phyloP scores from a whole-genome alignment of 2,888 invertebrate genomes.

The Griposia aprilina region DNA sequence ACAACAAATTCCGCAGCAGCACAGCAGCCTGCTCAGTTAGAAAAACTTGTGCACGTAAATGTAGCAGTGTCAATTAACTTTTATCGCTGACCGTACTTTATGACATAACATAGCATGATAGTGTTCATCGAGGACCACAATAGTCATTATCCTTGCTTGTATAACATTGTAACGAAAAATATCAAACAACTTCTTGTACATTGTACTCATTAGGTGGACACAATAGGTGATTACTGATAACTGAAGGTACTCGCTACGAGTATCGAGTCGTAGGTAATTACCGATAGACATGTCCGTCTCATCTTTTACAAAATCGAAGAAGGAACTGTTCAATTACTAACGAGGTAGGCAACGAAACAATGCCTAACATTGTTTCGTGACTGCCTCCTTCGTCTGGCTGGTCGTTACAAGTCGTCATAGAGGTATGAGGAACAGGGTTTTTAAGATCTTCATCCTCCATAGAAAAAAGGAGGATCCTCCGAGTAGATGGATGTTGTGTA shows the following conservation, averaged over 20 bases:
- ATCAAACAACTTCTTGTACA: slow-evolving; percentile 10
- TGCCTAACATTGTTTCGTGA: background rate
- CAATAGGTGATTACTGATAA: slow-evolving; percentile 34
- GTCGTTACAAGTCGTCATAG: background rate
- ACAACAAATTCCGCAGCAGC: background rate
- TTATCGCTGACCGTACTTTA: background rate
- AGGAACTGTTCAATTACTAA: background rate
- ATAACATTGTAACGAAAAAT: slow-evolving; percentile 19
- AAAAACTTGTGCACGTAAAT: background rate
- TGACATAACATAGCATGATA: background rate
- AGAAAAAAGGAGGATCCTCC: background rate
- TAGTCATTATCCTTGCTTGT: background rate
- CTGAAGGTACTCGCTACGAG: background rate
- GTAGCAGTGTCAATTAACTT: background rate
- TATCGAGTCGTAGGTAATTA: slow-evolving; percentile 2
- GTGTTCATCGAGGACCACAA: background rate
- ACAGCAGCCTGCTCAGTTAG: background rate
- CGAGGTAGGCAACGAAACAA: background rate
- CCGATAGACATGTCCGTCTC: background rate
- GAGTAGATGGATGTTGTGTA: background rate
- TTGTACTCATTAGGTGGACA: slow-evolving; percentile 8
- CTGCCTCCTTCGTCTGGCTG: no score
- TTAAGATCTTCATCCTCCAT: background rate
- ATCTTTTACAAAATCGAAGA: background rate
- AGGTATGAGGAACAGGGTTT: background rate